Base-by-base conservation (phyloP, 2,797 vertebrate genomes). In the Intellagama lesueurii region DNA sequence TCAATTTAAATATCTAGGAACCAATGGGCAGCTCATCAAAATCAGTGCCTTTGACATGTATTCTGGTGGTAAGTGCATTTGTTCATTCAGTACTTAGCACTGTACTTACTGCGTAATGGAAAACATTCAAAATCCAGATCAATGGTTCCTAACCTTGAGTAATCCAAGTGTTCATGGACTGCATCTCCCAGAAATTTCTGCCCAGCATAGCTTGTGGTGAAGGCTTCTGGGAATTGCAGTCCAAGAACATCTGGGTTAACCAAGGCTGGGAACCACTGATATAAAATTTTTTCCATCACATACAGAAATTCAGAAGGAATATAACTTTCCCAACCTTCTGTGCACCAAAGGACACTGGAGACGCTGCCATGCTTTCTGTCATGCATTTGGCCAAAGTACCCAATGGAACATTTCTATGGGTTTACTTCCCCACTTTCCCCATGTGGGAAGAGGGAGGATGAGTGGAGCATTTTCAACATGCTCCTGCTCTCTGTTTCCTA, bases 1-100 rank as follows among this genome's bases (percentile, higher is more conserved):
- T 90, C 83, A 87, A 76, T 95, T 90, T 30, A 85, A 92, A n/a
- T 85, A 83, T 84, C 72, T 84, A 97, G 97, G 96, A 84, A 75
- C 92, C 52, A 98, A 66, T 0, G 98, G 97, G 73, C 22, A 47
- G 4, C 86, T 98, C 85, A 90, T 98, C 92, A 96, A 81, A 44
- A 88, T 12, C 0, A 69, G 1, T 3, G 12, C 0, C 16, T 98
- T 98, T 0, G 96, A 98, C 94, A 97, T 98, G 96, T 95, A 96
- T 86, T 81, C 87, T 0, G 97, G 96, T 97, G 95, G 98, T 99
- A 97, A 94, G 98, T 7, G n/a, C 7, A 76, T 17, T 64, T 64
- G 2, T 9, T 0, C 12, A 30, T 52, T 30, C 0, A 5, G n/a
- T n/a, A n/a, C 3, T 2, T 68, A 26, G 5, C 3, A 1, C 44